These are phyloP conservation scores for Pocillopora verrucosa DNA, from an alignment of 64 coral and sea anemone genomes.

Conservation along the genomic window DNA sequence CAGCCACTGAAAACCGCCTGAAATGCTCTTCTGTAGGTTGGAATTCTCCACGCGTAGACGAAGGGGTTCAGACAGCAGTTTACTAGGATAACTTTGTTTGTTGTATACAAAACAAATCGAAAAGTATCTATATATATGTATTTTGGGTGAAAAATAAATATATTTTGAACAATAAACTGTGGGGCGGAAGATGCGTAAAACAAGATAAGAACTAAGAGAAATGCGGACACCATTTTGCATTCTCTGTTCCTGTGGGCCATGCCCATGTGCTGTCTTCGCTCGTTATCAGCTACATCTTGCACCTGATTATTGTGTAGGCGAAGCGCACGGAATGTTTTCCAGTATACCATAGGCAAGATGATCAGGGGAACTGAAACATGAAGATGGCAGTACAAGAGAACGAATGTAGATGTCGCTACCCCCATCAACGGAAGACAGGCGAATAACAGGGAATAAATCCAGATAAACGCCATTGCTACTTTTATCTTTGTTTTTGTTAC, in stretches of 20 bases:
- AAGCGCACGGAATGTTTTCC: conserved; percentile 21
- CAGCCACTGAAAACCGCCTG: neutral
- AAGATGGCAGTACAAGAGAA: neutral
- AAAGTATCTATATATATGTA: neutral
- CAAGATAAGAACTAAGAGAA: conserved; percentile 10
- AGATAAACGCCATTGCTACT: neutral
- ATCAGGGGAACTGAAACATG: neutral
- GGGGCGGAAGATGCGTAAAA: neutral
- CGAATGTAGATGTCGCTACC: neutral
- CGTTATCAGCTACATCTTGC: neutral
- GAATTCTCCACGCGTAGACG: conserved; percentile 23
- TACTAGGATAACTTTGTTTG: neutral
- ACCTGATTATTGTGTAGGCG: conserved; percentile 23
- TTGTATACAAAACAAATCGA: neutral
- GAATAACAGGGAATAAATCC: conserved; percentile 5
- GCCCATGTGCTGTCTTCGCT: neutral
- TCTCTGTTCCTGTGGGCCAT: neutral
- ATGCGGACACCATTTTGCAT: conserved; percentile 1
- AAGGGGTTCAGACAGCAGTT: conserved; percentile 21
- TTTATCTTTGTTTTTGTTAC: neutral
- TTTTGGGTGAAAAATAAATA: neutral
- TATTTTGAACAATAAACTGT: neutral
- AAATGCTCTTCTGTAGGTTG: conserved; percentile 15
- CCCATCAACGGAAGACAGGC: neutral
- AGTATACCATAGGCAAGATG: conserved; percentile 4